A percentile compares a stretch with the other conserved stretches of the same genome.
Evolutionary conservation across 2,888 invertebrate species (phyloP).

Genomic region (Zhuqinia jingwanae): DNA sequence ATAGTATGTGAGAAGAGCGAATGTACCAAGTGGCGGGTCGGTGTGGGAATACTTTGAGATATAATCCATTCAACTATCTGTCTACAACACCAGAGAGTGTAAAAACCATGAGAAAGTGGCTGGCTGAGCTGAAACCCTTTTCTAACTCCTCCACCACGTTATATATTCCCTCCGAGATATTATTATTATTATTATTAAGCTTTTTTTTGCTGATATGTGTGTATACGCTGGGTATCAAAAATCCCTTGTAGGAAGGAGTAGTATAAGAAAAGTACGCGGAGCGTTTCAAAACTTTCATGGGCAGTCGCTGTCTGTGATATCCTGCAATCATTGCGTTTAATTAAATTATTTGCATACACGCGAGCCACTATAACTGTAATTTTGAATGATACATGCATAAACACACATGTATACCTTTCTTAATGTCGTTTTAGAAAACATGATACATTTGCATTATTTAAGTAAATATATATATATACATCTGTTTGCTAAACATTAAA

Average conservation of each 20-base stretch:
- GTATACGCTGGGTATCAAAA: too few relatives aligned
- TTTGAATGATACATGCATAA: too few relatives aligned
- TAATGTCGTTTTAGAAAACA: too few relatives aligned
- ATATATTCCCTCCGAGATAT: slow-evolving; percentile 36
- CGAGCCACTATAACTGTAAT: too few relatives aligned
- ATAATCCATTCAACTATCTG: slow-evolving; percentile 63
- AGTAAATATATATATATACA: too few relatives aligned
- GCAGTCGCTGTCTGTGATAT: too few relatives aligned
- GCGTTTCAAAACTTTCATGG: not conserved
- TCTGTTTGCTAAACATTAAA: not conserved
- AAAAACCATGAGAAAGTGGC: slow-evolving; percentile 50
- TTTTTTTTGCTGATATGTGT: too few relatives aligned
- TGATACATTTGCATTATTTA: too few relatives aligned
- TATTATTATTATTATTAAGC: too few relatives aligned
- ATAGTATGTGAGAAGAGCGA: slow-evolving; percentile 73
- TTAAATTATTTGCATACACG: too few relatives aligned
- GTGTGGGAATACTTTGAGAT: slow-evolving; percentile 67
- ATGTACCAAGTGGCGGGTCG: slow-evolving; percentile 77
- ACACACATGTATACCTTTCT: too few relatives aligned
- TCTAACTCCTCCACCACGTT: slow-evolving; percentile 52
- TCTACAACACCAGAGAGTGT: not conserved
- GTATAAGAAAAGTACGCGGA: not conserved
- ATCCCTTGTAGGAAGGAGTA: slow-evolving; percentile 7
- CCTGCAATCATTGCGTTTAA: too few relatives aligned
- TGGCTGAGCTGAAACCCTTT: slow-evolving; percentile 59